A percentile compares a stretch with the other conserved stretches of the same genome.
These are phyloP conservation scores for Petroica traversi DNA, from an alignment of 2,113 vertebrate species.

Conservation along the genomic window DNA sequence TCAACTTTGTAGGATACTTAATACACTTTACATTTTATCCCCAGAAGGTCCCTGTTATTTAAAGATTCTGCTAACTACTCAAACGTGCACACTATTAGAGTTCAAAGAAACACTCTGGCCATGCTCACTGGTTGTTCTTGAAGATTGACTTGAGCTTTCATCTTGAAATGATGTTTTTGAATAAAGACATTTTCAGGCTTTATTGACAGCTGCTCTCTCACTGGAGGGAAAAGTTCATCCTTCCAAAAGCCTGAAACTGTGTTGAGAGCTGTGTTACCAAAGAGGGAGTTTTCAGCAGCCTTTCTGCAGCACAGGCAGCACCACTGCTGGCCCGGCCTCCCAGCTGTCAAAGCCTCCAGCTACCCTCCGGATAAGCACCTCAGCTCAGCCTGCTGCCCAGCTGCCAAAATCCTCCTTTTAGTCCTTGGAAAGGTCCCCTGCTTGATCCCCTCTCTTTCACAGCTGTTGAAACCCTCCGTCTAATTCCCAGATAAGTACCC, in stretches of 20 bases:
- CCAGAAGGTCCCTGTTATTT: constrained; percentile 52
- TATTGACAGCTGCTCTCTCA: constrained; percentile 38
- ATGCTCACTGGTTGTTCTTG: constrained; percentile 9
- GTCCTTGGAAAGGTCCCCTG: constrained; percentile 26
- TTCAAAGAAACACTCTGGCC: constrained; percentile 32
- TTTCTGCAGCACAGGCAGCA: not conserved
- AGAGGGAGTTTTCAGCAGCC: not conserved
- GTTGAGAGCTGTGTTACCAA: not conserved
- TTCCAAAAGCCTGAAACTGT: not conserved
- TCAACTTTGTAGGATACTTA: constrained; percentile 66
- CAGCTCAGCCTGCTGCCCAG: constrained; percentile 13
- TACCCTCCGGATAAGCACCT: constrained; percentile 46
- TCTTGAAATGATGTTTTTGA: constrained; percentile 33
- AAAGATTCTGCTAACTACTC: constrained; percentile 55
- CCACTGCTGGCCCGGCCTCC: not conserved
- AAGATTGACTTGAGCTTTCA: constrained; percentile 22
- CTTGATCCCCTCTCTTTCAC: constrained; percentile 45
- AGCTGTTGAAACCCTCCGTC: constrained; percentile 36
- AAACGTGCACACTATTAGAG: constrained; percentile 23
- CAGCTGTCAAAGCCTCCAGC: constrained; percentile 44
- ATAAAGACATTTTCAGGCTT: constrained; percentile 41
- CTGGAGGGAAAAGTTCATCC: constrained; percentile 14
- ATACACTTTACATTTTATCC: constrained; percentile 64
- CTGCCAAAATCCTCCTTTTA: constrained; percentile 48
- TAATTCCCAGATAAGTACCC: constrained; percentile 59